phyloP scores from a whole-genome alignment of 2,888 invertebrate species.

The Eilema caniola region DNA sequence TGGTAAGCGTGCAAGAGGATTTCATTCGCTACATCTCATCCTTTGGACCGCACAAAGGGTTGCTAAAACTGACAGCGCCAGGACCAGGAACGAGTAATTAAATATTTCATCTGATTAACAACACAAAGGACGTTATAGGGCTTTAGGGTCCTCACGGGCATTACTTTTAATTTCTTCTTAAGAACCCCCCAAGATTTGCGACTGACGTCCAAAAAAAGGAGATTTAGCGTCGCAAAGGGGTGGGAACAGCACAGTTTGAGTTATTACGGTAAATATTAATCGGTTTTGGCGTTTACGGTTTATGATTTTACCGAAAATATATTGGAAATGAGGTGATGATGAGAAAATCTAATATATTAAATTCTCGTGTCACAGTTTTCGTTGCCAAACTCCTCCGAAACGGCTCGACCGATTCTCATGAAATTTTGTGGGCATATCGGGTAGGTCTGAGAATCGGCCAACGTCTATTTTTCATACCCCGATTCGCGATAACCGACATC shows the following conservation, averaged over 20 bases:
- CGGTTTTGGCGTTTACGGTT: conserved; percentile 63
- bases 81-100: conserved; percentile 76
- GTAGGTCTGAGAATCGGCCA: too few species aligned
- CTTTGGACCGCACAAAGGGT: conserved; percentile 56
- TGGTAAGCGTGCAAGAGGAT: neutral
- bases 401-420: too few species aligned
- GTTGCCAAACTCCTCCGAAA: too few species aligned
- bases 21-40: conserved; percentile 38
- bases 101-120: conserved; percentile 86
- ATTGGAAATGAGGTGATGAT: neutral
- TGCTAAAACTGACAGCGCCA: conserved; percentile 64
- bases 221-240: conserved; percentile 70
- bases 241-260: conserved; percentile 66
- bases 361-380: too few species aligned
- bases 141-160: conserved; percentile 69
- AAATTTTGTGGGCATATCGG: too few species aligned
- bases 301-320: conserved; percentile 13
- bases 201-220: conserved; percentile 67
- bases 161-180: conserved; percentile 82
- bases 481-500: too few species aligned
- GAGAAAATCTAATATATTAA: too few species aligned
- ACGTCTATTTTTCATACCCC: too few species aligned
- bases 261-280: conserved; percentile 78
- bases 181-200: conserved; percentile 71
- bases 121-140: conserved; percentile 70